Base-by-base conservation (phyloP, 2,113 vertebrate species). In the Pollimyrus isidori region DNA sequence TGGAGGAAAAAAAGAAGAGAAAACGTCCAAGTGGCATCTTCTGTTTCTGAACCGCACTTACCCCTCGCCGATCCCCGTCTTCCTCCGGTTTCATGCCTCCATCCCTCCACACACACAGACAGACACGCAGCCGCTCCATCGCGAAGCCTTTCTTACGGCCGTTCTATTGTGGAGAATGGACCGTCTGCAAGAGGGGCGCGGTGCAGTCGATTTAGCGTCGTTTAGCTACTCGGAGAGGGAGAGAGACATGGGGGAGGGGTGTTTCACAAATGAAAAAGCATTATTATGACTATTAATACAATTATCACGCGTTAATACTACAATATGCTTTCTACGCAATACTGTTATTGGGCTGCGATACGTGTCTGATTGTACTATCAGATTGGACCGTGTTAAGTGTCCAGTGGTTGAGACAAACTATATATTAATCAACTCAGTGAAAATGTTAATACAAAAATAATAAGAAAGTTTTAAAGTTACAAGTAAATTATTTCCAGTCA, bases 401-500 rank as follows among this genome's bases (percentile, higher is more conserved):
- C 49, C 39, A 87, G 26, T 58, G 45, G 7, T 69, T 69, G 11
- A 35, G 46, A 62, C 10, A 84, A 85, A 62, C 35, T 11, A 45
- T n/a, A 39, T 62, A 17, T 87, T 39, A 30, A 62, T 62, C 3
- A 62, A 87, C 30, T 42, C 45, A 84, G 19, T 23, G 17, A 84
- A 48, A 19, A 39, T n/a, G 4, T 52, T 53, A 19, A 52, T 39
- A 53, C 10, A n/a, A 84, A 48, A 48, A 84, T 19, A 46, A 48
- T 45, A 19, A 82, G 39, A 84, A 84, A 48, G 42, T 84, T 84
- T 82, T 82, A 45, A 84, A 84, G 73, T 84, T 48, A 42, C 39
- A 48, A 84, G 30, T 35, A 58, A 21, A 45, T 46, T 84, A n/a
- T 83, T 56, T 26, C 48, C 45, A 45, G 76, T 92, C 93, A 90